Base-by-base conservation (phyloP, 2,888 invertebrate genomes). In the Urechis unicinctus region DNA sequence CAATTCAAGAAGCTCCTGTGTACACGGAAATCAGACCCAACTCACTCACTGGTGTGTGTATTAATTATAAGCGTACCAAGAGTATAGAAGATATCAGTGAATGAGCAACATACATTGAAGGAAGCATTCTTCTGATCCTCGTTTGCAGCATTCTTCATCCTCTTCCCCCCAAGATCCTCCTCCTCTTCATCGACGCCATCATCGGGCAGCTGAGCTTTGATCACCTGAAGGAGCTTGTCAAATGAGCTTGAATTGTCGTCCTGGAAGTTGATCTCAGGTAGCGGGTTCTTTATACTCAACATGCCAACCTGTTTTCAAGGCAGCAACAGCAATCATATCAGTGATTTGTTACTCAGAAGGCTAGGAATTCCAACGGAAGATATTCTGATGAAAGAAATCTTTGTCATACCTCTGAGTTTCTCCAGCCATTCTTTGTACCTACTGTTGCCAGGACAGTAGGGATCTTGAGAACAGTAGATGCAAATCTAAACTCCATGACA, bases 201-300 rank as follows among this genome's bases (percentile, higher is more conserved):
- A n/a, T n/a, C n/a, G n/a, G n/a, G n/a, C n/a, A n/a, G n/a, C n/a
- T n/a, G n/a, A n/a, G 62, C 64, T 31, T 59, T 57, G 1, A 74
- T 66, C 28, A 62, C 52, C 2, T 58, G 57, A 17, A 71, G 57
- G 45, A 74, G 57, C 25, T 61, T 61, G 1, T 63, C 58, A 43
- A 64, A 59, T 0, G 67, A 65, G 30, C 59, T 63, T 24, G 67
- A 63, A 52, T 65, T 73, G 3, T 46, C 50, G 48, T 67, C 69
- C 59, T 73, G 73, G 60, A 74, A 72, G 61, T 71, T 73, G 21
- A 74, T 68, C 50, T 72, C 61, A 1, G 70, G 70, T 56, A 52
- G 48, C 59, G 71, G 71, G 58, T 66, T 70, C 52, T 65, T 67
- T 50, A 72, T 61, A 5, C 72, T 69, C 57, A 72, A 58, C 48